These are phyloP conservation scores for Lepilemur ruficaudatus DNA, from an alignment of 2,797 vertebrate species.

Conservation along the genomic window DNA sequence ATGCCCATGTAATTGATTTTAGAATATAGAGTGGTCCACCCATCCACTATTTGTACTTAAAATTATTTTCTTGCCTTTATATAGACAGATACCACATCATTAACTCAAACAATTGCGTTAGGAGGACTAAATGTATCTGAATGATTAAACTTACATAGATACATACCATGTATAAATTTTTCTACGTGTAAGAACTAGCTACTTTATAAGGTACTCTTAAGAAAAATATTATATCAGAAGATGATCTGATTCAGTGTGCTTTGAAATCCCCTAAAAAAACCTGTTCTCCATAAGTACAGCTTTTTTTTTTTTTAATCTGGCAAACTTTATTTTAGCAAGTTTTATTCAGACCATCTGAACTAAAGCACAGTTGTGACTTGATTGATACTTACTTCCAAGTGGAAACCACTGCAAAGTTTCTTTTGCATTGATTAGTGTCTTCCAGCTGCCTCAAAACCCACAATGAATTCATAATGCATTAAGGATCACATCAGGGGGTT, in stretches of 20 bases:
- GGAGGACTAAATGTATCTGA: neutral
- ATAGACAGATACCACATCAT: neutral
- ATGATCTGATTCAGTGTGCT: neutral
- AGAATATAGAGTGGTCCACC: neutral
- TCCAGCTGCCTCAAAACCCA: constrained; percentile 53
- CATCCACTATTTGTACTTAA: neutral
- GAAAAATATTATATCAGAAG: constrained; percentile 34
- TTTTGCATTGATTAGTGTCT: constrained; percentile 53
- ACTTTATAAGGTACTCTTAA: neutral
- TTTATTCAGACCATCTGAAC: constrained; percentile 36
- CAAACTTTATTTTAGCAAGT: constrained; percentile 45
- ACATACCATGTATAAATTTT: neutral
- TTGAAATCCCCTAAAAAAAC: constrained; percentile 26
- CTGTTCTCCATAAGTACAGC: neutral
- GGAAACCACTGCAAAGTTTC: constrained; percentile 56
- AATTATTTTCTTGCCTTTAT: neutral
- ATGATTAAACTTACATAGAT: neutral
- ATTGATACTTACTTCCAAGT: constrained; percentile 58
- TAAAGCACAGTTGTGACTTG: constrained; percentile 46
- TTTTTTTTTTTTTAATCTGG: neutral
- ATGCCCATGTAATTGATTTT: neutral
- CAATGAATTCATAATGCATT: constrained; percentile 52
- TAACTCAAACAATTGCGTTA: neutral
- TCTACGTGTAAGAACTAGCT: neutral
- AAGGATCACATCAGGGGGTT: neutral